Percentiles rank a stretch among this genome's conserved stretches.
These are phyloP conservation scores for Semotilus atromaculatus DNA, from an alignment of 2,797 vertebrate species.

Conservation along the genomic window DNA sequence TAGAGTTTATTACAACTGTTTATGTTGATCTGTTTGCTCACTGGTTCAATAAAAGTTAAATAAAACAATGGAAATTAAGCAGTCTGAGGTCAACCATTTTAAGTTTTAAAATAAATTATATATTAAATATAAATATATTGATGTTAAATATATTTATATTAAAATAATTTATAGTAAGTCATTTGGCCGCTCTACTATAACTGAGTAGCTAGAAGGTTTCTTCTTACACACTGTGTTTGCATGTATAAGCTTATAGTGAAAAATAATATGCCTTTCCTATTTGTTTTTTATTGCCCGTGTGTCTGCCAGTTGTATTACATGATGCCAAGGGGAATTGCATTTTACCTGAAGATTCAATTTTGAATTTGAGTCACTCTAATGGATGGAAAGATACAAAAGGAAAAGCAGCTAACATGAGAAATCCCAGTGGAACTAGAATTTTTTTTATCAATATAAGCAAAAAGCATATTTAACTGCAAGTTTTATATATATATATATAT, in stretches of 20 bases:
- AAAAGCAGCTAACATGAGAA: neutral
- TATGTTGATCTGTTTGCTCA: constrained; percentile 8
- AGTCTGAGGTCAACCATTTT: neutral
- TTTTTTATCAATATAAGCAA: too few species aligned
- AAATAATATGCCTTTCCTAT: neutral
- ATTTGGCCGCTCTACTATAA: neutral
- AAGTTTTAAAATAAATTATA: neutral
- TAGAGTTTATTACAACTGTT: neutral
- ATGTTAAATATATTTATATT: neutral
- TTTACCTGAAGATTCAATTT: constrained; percentile 22
- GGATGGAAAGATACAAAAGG: neutral
- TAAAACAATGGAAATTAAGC: neutral
- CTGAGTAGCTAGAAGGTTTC: neutral
- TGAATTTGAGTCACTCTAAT: neutral
- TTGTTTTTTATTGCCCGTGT: neutral
- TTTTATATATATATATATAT: neutral
- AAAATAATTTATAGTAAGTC: neutral
- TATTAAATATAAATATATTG: neutral
- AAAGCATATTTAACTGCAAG: neutral
- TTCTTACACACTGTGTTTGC: neutral
- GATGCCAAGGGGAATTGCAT: neutral
- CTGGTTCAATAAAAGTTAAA: neutral
- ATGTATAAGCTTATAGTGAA: neutral
- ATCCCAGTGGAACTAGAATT: neutral
- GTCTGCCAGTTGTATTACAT: neutral